Percentiles rank a stretch among this genome's conserved stretches.
Conservation (phyloP, 2,797 vertebrate species). For the Helicolenus hilgendorfi region DNA sequence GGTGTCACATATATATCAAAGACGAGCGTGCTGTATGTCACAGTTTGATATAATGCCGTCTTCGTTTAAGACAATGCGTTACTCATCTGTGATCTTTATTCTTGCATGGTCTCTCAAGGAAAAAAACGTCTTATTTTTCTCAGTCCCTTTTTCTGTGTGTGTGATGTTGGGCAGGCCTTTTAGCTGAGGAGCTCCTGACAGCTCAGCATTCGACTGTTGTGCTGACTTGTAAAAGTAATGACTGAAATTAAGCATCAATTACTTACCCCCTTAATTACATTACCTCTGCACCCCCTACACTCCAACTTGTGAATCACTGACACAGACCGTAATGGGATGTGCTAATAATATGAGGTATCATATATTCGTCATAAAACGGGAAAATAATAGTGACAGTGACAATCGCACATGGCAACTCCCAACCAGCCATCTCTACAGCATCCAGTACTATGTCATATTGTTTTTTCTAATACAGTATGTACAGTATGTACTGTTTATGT, state of each 20-base stretch:
- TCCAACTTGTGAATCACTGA: slow-evolving; percentile 7
- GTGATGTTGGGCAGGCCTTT: background rate
- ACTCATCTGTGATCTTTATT: slow-evolving; percentile 31
- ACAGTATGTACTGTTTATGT: background rate
- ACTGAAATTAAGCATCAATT: slow-evolving; percentile 15
- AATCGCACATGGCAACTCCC: background rate
- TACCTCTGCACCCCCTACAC: background rate
- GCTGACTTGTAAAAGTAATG: slow-evolving; percentile 26
- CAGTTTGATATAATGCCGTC: slow-evolving; percentile 31
- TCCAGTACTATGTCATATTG: background rate
- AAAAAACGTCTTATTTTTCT: background rate
- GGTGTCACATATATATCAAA: slow-evolving; percentile 68
- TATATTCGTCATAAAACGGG: background rate
- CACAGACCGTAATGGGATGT: background rate
- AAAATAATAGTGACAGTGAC: background rate
- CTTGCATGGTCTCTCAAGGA: background rate
- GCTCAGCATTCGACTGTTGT: background rate
- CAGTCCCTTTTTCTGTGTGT: background rate
- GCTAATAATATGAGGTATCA: background rate
- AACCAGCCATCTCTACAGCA: background rate
- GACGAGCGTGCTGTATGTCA: slow-evolving; percentile 23
- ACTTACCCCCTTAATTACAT: slow-evolving; percentile 11
- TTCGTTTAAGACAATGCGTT: slow-evolving; percentile 27
- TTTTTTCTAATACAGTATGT: background rate
- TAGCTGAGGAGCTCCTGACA: slow-evolving; percentile 5